Base-by-base conservation (phyloP, 2,797 vertebrate species). In the Heliangelus exortis region DNA sequence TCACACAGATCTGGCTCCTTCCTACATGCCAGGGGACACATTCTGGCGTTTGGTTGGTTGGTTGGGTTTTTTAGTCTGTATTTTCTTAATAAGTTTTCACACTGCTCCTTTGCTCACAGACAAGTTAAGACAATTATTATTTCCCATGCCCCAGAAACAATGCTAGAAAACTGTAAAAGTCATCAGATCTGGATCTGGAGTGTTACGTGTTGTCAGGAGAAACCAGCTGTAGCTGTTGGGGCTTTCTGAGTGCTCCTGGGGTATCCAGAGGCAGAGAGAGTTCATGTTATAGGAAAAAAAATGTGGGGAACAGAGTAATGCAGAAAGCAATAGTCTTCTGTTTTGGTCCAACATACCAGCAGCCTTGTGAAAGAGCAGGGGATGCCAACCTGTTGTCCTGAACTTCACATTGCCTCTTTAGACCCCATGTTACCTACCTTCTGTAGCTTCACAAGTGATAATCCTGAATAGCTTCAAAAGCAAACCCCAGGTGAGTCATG, bases 401-500 rank as follows among this genome's bases (percentile, higher is more conserved):
- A 36, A 36, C 16, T 65, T 3, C 0, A 20, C 7, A 5, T 66
- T 58, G 16, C 6, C 22, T 45, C 12, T 50, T 57, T 36, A 36
- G 29, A 36, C 13, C 17, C 29, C 39, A 3, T 5, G 18, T 71
- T 43, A 69, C 41, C 66, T 48, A 19, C 33, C 12, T 84, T 87
- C 55, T 61, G 41, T 12, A 75, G 36, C 50, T 71, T 33, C n/a
- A 36, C 19, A 29, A 43, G 29, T 19, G 1, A 28, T 10, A 3
- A 0, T 15, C 72, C 39, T 51, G 26, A 91, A 78, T 4, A 45
- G 3, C 43, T 74, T 76, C 47, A 25, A 45, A 83, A 61, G 19
- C 4, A 67, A 77, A 75, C 1, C 1, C 2, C 25, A 8, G 12
- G 19, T 0, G 0, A 45, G 26, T 25, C 19, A 18, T 19, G 51